Base-by-base conservation (phyloP, 2,888 invertebrate genomes). In the Thymelicus acteon region DNA sequence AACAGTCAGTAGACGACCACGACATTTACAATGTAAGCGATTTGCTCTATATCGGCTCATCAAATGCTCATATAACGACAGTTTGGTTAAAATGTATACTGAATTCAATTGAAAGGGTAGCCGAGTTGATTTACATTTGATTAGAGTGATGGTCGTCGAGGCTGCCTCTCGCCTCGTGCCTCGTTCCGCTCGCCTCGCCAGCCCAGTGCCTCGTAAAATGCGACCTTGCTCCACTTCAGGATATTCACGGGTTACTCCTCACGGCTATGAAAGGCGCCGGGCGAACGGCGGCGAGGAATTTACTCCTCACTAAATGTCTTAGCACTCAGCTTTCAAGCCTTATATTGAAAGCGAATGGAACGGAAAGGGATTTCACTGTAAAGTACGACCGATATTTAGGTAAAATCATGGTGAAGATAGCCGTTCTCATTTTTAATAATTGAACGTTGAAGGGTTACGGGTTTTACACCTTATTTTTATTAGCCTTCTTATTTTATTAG, bases 321-420 rank as follows among this genome's bases (percentile, higher is more conserved):
- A 68, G 67, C 61, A 37, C 54, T 49, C 13, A n/a, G 40, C 61
- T 61, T 52, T 54, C 52, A 61, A 60, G 49, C 52, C 40, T 52
- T 40, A 12, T 24, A 67, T 67, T 67, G 52, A 67, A 67, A 60
- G 67, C 52, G 67, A 67, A 67, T 67, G 67, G 60, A 60, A 60
- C 44, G 67, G 52, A 67, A 67, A 61, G 12, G 60, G 13, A 24
- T 39, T 67, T 54, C 7, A 40, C 13, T 40, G 24, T 48, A 48
- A 40, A 54, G 40, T 3, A 39, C 19, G 60, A 19, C 37, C 40
- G 39, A 60, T 15, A 37, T 37, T 60, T 60, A 8, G n/a, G 10
- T 44, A 12, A 10, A 10, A 8, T 1, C 8, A 44, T 10, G 7
- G 8, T 31, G n/a, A 19, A 47, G 47, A 44, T 58, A 58, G 10